Evolutionary conservation across 2,113 vertebrate genomes (phyloP).

Genomic region (Prionailurus bengalensis): DNA sequence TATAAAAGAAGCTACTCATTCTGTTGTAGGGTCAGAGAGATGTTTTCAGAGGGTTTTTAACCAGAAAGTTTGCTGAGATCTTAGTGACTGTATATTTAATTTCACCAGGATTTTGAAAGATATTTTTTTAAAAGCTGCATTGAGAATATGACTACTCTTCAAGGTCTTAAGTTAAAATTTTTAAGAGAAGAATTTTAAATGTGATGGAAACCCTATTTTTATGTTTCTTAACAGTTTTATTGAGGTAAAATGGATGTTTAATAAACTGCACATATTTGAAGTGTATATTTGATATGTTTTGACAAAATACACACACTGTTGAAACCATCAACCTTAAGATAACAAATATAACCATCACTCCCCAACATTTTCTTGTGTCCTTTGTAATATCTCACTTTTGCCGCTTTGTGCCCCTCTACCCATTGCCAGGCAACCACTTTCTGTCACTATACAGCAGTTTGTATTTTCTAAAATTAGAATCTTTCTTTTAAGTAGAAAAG

Average conservation of each 20-base stretch:
- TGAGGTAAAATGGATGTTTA: background rate
- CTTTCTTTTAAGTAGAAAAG: constrained; percentile 22
- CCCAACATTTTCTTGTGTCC: background rate
- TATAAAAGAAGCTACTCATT: background rate
- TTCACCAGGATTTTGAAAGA: constrained; percentile 51
- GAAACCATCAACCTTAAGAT: background rate
- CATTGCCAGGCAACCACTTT: background rate
- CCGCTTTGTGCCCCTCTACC: background rate
- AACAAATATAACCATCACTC: no score
- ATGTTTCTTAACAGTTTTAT: background rate
- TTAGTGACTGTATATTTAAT: constrained; percentile 38
- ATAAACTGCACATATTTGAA: background rate
- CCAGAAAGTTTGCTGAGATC: background rate
- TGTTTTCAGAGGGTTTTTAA: constrained; percentile 36
- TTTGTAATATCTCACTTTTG: background rate
- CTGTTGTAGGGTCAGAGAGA: background rate
- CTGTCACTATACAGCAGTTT: background rate
- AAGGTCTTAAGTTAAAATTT: constrained; percentile 38
- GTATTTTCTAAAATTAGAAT: constrained; percentile 55
- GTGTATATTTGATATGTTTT: background rate
- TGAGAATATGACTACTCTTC: background rate
- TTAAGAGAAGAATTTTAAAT: constrained; percentile 51
- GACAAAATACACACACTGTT: background rate
- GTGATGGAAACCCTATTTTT: background rate
- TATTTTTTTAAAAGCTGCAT: background rate